Evolutionary conservation across 2,797 vertebrate genomes (phyloP).

Genomic region (Rousettus madagascariensis): DNA sequence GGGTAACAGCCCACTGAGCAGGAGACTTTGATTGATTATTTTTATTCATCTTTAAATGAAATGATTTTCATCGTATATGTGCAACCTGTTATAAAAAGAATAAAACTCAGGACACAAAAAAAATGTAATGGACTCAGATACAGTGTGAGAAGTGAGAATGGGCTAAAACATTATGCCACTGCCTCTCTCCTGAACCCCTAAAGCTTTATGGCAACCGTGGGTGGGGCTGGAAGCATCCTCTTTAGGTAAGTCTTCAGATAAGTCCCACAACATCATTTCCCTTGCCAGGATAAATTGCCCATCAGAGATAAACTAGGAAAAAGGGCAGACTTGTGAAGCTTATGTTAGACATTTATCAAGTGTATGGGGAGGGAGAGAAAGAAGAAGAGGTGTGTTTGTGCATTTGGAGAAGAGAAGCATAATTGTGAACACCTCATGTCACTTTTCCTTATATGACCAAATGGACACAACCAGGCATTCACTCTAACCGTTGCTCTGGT

Average conservation of each 20-base stretch:
- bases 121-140: not conserved
- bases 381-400: not conserved
- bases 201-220: fast-evolving
- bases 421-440: not conserved
- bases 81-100: not conserved
- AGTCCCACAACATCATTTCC: not conserved
- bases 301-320: not conserved
- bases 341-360: not conserved
- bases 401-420: not conserved
- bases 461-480: not conserved
- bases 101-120: not conserved
- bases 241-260: not conserved
- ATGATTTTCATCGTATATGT: conserved; percentile 23
- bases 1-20: not conserved
- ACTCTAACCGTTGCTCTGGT: not conserved
- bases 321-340: not conserved
- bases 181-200: not conserved
- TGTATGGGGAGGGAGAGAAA: not conserved
- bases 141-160: not conserved
- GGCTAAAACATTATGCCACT: not conserved
- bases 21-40: conserved; percentile 33
- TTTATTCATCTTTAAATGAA: conserved; percentile 10
- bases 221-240: not conserved
- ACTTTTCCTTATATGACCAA: not conserved
- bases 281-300: not conserved